Base-by-base conservation (phyloP, 2,888 invertebrate species). In the Sabellastarte sp. region DNA sequence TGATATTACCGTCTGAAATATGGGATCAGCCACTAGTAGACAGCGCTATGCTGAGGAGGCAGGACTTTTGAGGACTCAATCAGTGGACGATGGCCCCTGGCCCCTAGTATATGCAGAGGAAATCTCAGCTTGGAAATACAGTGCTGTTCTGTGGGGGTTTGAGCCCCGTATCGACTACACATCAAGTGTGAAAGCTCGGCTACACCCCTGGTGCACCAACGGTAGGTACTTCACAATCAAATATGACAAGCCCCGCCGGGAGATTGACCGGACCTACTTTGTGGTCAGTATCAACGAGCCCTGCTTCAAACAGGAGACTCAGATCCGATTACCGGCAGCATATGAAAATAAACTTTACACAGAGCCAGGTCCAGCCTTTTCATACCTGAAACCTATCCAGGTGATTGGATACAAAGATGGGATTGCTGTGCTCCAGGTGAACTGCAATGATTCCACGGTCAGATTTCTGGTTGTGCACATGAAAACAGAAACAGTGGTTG, bases 381-480 rank as follows among this genome's bases (percentile, higher is more conserved):
- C 71, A 33, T 73, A 72, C 61, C 64, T 73, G 50, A 73, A 73
- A 61, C 57, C 72, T n/a, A 63, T 71, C 15, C 66, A 73, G 64
- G 69, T 73, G 32, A 72, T 72, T 24, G 73, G 73, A 4, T 73
- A 73, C 63, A 60, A 67, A 26, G 72, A 68, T 31, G 73, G 73
- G 29, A 70, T 73, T 32, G 71, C 72, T 4, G 52, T 73, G 20
- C 51, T 71, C 10, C 70, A 70, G 58, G 50, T 68, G 50, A 66
- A 64, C 51, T 64, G 68, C 50, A 52, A 50, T 5, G 65, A 67
- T 31, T 33, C 50, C 50, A 52, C 33, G 64, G 71, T 73, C 68
- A 69, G 71, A 57, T 73, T 73, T 56, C 61, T 73, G 63, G 70
- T 71, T 26, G 64, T 73, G 32, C 73, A 73, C 60, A 73, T 73